Evolutionary conservation across 2,113 vertebrate genomes (phyloP), one percentile per base, ranked within the genome.

Genomic region (Ptyas mucosa): DNA sequence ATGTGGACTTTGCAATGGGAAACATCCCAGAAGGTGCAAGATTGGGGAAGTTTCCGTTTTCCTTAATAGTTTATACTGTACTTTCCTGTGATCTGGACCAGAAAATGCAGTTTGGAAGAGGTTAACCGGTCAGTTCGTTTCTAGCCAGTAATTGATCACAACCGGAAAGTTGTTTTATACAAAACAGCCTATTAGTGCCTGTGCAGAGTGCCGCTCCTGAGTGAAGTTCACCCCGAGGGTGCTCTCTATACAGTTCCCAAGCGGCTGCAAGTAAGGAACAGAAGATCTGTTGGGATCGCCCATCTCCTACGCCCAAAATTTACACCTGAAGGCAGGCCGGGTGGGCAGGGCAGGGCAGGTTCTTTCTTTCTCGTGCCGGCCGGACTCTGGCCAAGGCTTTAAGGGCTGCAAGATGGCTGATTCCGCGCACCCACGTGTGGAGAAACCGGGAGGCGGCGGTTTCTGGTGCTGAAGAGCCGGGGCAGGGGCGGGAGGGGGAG

Each of bases 401-500:
- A 6, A 88, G 51, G 39, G 58, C 53, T 46, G 29, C 88, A 61
- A 93, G 92, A 93, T 93, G 92, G 92, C 92, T 43, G 92, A 87
- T 86, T 18, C 39, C 43, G 23, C 21, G 43, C 69, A 46, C 43
- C 92, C 92, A 86, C 92, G 46, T 90, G 88, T 43, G 92, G 81
- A 87, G 46, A 43, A 52, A 43, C 53, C 64, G 18, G 15, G 89
- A 0, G 55, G 3, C 14, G 52, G 49, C 85, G 46, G 15, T 75
- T 69, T 51, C 5, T 26, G 85, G 29, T 52, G 15, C 55, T 15
- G 43, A 29, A 24, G 7, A 75, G 86, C 93, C 29, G n/a, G 8
- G 94, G 93, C 15, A 34, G 87, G 54, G 94, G 53, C 64, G 89
- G 93, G 87, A 52, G 9, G 91, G 93, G 94, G 95, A 57, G 89